phyloP scores from a whole-genome alignment of 2,888 invertebrate genomes.

The Epistrophe grossulariae region DNA sequence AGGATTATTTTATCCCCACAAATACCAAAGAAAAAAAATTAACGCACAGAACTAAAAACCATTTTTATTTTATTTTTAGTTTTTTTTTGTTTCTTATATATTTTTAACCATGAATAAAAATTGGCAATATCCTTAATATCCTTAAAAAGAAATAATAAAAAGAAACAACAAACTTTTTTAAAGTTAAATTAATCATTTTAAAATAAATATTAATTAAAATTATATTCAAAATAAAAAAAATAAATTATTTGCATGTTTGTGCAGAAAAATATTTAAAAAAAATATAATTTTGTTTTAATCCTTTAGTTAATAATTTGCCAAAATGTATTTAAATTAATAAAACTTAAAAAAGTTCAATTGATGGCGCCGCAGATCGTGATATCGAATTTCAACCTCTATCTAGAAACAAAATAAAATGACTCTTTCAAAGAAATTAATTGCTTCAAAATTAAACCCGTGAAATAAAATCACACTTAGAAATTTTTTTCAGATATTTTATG shows the following conservation, averaged over 20 bases:
- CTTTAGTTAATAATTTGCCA: background rate
- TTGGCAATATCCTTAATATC: conserved; percentile 37
- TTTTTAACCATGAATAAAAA: conserved; percentile 10
- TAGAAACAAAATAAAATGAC: too few relatives aligned
- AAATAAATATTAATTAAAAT: conserved; percentile 16
- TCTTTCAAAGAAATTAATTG: too few relatives aligned
- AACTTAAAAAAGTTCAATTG: too few relatives aligned
- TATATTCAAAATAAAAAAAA: conserved; percentile 22
- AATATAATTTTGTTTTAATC: background rate
- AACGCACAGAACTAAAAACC: conserved; percentile 57
- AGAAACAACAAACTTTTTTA: conserved; percentile 7
- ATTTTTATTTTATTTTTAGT: conserved; percentile 7
- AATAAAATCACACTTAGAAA: too few relatives aligned
- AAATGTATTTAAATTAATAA: too few relatives aligned
- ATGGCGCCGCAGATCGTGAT: too few relatives aligned
- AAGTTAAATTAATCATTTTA: conserved; percentile 4
- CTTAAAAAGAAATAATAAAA: background rate
- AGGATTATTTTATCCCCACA: conserved; percentile 45
- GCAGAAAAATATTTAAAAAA: conserved; percentile 25
- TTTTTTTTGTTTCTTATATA: background rate
- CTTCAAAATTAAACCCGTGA: too few relatives aligned
- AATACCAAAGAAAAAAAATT: conserved; percentile 71
- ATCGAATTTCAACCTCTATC: too few relatives aligned
- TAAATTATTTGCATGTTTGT: conserved; percentile 57
- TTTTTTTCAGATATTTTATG: too few relatives aligned